phyloP scores from a whole-genome alignment of 2,113 vertebrate genomes.

The Otis tarda region DNA sequence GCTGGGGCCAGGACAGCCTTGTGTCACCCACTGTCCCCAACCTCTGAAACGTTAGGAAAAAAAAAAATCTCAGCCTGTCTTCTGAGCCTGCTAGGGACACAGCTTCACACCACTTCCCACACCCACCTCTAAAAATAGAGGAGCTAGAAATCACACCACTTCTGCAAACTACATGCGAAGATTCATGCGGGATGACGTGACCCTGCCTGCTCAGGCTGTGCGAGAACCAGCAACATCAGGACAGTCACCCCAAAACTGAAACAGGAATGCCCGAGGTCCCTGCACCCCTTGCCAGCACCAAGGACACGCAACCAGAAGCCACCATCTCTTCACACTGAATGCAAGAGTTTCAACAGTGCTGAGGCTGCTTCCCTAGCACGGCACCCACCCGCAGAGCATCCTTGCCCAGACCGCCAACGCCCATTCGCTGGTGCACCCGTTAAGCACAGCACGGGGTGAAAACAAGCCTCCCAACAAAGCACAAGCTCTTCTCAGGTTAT shows the following conservation, averaged over 20 bases:
- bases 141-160: neutral
- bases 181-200: neutral
- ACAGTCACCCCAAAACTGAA: neutral
- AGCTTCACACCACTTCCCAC: slow-evolving; percentile 2
- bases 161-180: neutral
- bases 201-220: neutral
- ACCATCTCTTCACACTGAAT: neutral
- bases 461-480: neutral
- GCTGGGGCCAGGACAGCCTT: neutral
- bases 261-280: accelerated
- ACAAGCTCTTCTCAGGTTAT: neutral
- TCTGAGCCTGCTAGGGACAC: neutral
- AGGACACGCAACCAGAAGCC: neutral
- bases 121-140: neutral
- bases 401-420: neutral
- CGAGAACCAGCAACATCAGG: neutral
- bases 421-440: accelerated
- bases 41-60: neutral
- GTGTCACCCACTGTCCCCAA: neutral
- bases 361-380: neutral
- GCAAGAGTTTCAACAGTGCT: neutral
- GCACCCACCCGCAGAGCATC: accelerated
- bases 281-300: no score
- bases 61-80: neutral
- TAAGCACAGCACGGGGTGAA: neutral